Evolutionary conservation across 2,888 invertebrate species (phyloP), one percentile per base, ranked within the genome.

Genomic region (Idaea aversata): DNA sequence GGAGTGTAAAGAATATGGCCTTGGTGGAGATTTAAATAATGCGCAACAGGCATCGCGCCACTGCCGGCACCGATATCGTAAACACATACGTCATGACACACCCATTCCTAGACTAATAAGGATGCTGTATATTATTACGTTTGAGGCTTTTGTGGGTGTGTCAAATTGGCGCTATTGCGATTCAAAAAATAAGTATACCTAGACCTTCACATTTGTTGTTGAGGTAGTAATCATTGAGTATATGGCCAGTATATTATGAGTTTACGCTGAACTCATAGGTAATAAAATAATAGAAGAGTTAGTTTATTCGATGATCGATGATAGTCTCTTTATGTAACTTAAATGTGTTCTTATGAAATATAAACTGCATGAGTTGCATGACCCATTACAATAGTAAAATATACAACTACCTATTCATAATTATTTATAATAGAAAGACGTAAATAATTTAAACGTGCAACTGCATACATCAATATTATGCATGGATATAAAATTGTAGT

Each of bases 91-190:
- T 90, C 90, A 90, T 70, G 90, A 91, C 92, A 92, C 92, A 92
- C 92, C 92, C 92, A 90, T 89, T 85, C 75, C 74, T 88, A 81
- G 84, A 85, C 89, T 81, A 89, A 90, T 90, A 90, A 85, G 87
- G 86, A 79, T 75, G 77, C 81, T 79, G 86, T 80, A 80, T 83
- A 80, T 77, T 78, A 76, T 82, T 82, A 81, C 81, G 77, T 73
- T 34, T 63, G 65, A 71, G 70, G 69, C 67, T 74, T 66, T 69
- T 63, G 70, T 75, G 69, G 76, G 74, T 76, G 72, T 70, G 71
- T 70, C 69, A 65, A 68, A 72, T 73, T 67, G 68, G 65, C 67
- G 67, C 47, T 36, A 36, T 36, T 47, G 47, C 47, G 47, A 5
- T 7, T 47, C 13, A 13, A 47, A 47, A 47, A 47, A 47, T 13